Evolutionary conservation across 2,888 invertebrate species (phyloP), one percentile per base, ranked within the genome.

Genomic region (Xylota segnis): DNA sequence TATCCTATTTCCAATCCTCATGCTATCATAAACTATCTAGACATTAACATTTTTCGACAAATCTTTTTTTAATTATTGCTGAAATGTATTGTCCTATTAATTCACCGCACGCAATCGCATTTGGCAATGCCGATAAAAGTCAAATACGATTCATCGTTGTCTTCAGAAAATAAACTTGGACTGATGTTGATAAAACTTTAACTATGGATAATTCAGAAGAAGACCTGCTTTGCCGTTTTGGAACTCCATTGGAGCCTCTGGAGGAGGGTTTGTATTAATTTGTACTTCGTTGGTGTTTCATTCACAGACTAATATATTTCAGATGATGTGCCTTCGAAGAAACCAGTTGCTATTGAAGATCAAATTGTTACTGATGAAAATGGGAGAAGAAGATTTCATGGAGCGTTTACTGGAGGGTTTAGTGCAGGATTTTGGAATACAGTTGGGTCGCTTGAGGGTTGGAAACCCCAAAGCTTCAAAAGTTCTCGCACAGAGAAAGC

Each of bases 341-440:
- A 96, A 88, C 97, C 97, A 32, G 94, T 96, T 52, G 94, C 95
- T 10, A 92, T 96, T 18, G 95, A 96, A 91, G 98, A 99, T 89
- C 98, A 98, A 92, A 95, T 96, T 89, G 99, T 97, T 0, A 96
- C 95, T 63, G 99, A 99, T 91, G 96, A 95, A 34, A 95, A 97
- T 90, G 99, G 99, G 0, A 94, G 96, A 76, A 94, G 98, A 7
- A 93, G 99, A 89, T 99, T 99, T 92, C 99, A 99, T 92, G 99
- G 99, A 6, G 99, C 99, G 0, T 99, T 99, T 91, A 99, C 99
- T 0, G 99, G 99, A 0, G 98, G 95, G 2, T 99, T 99, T 91
- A 98, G 98, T 12, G 99, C 99, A 0, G 99, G 99, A 0, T 99
- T 97, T 90, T 99, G 96, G 90, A 99, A 99, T 90, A 96, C 98